Base-by-base conservation (phyloP, 2,797 vertebrate genomes). In the Characodon lateralis region DNA sequence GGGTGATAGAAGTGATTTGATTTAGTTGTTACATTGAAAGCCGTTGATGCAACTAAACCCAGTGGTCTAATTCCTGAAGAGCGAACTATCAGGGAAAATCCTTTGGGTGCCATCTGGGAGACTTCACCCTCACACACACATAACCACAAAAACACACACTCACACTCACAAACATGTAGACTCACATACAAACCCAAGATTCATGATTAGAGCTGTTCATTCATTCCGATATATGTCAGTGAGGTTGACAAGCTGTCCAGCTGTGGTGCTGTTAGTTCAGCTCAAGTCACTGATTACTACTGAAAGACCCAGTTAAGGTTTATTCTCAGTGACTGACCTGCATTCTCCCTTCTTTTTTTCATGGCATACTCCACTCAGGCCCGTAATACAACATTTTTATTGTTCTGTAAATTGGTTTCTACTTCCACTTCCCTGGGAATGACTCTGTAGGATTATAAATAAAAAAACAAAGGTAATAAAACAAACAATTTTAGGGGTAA, bases 61-160 rank as follows among this genome's bases (percentile, higher is more conserved):
- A 85, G 75, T 75, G 89, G 90, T 92, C 91, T 94, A 93, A 94
- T 94, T 94, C 93, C 90, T 93, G 86, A 88, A 93, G 89, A 93
- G 91, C 83, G 79, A 90, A 84, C 83, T 87, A 91, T 91, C 87
- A 91, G 87, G 83, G 90, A 87, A 92, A 92, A 94, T 94, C 91
- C 89, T 88, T 63, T 82, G 87, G 91, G 83, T 83, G 91, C 93
- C 93, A 94, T 94, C 92, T 94, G 93, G 91, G 89, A 92, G 88
- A 91, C 86, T 83, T 85, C 84, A 69, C 41, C 63, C 82, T 68
- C 68, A 5, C 83, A 58, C 77, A 31, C 85, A 78, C 77, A 70
- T 61, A 55, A 35, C 66, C 51, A 73, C 83, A 79, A 74, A 71
- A 10, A 51, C 74, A 72, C 71, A 71, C 66, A 77, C 53, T 6